phyloP scores from a whole-genome alignment of 1,140 invertebrate genomes.

The Phymorhynchus buccinoides region DNA sequence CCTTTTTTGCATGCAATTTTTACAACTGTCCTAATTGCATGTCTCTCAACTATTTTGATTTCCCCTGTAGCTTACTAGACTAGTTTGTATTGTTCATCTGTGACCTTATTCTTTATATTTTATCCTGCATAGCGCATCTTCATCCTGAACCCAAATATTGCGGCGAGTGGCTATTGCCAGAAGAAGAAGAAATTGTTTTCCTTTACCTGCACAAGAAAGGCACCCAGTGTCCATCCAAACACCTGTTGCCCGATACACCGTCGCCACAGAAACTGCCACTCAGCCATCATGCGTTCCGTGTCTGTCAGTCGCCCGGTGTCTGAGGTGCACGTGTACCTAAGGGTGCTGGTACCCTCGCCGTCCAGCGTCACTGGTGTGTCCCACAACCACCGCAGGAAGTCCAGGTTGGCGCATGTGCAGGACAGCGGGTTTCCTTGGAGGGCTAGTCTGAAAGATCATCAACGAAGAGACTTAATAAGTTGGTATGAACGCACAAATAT shows the following conservation, averaged over 20 bases:
- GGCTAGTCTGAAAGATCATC: neutral
- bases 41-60: too few species aligned
- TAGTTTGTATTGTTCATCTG: too few species aligned
- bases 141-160: neutral
- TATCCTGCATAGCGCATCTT: neutral
- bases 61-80: too few species aligned
- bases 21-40: too few species aligned
- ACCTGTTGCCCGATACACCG: neutral
- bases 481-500: too few species aligned
- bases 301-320: neutral
- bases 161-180: too few species aligned
- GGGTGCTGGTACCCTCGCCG: neutral
- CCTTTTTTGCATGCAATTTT: too few species aligned
- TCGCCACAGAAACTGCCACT: neutral
- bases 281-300: neutral
- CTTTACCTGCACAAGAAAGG: neutral
- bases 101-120: too few species aligned
- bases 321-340: neutral
- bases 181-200: too few species aligned
- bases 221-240: neutral
- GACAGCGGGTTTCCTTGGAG: neutral
- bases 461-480: neutral
- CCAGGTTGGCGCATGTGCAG: conserved; percentile 4
- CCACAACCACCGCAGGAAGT: conserved; percentile 19
- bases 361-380: neutral